Base-by-base conservation (phyloP, 30 jellyfish, hydroid and myxozoan genomes). In the Cassiopea andromeda region DNA sequence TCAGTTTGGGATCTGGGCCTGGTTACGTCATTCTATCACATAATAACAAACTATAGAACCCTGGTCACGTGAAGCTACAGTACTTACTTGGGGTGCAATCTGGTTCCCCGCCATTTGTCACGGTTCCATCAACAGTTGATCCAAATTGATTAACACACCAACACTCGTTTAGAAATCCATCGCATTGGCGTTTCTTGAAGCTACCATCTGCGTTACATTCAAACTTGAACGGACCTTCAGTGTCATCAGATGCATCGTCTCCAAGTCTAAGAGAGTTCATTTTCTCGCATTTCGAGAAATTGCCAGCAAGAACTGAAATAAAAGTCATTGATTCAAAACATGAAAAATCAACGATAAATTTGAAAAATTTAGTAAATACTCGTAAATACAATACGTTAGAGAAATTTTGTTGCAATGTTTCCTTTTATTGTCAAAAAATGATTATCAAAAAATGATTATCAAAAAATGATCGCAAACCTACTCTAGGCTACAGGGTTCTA, bases 181-280 rank as follows among this genome's bases (percentile, higher is more conserved):
- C 85, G 47, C 98, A 93, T 70, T 93, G 98, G 17, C 17, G 60
- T 57, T 69, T 78, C 15, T 59, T 68, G 75, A 78, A 93, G 44
- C 81, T 45, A 19, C 98, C 98, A 75, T 87, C 94, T 7, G 81
- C 67, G 50, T 93, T 87, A 75, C 98, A 93, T 54, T 88, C 75
- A 67, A 87, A 86, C 50, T 18, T n/a, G 77, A 74, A 88, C 1
- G 82, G 69, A 72, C 85, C 97, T 1, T 57, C 92, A 48, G 48
- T 54, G 4, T 72, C 66, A 19, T 48, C 73, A 5, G 57, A 17
- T 7, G 19, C 19, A n/a, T 47, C 77, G 3, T 70, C 81, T 60
- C 45, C 85, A 1, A 72, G 6, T 58, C 47, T 80, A 7, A 85
- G 48, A 7, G 67, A 13, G n/a, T 50, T 49, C 48, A 47, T n/a